Evolutionary conservation across 2,113 vertebrate genomes (phyloP).

Genomic region (Apeltes quadracus): DNA sequence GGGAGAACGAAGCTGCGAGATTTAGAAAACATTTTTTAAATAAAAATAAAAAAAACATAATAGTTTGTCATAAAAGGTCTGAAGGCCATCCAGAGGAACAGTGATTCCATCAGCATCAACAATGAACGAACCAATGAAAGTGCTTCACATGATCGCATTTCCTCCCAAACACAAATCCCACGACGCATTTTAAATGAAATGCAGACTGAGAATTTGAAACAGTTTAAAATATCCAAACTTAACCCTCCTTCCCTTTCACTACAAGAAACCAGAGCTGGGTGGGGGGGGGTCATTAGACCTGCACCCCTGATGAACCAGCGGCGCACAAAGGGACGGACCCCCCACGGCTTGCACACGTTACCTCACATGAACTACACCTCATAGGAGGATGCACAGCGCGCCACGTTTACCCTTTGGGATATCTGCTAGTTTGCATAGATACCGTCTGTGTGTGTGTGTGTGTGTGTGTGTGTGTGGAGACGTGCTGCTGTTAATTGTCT

Average conservation of each 20-base stretch:
- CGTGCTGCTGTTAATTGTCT: background rate
- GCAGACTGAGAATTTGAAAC: background rate
- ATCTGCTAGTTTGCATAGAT: background rate
- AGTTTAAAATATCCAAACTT: constrained; percentile 15
- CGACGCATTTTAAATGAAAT: background rate
- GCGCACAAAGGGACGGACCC: constrained; percentile 47
- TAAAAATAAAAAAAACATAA: no score
- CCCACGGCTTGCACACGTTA: constrained; percentile 17
- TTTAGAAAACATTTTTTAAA: no score
- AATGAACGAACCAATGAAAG: no score
- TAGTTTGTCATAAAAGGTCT: no score
- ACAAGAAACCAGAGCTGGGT: constrained; percentile 56
- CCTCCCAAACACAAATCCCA: no score
- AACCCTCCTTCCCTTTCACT: constrained; percentile 20
- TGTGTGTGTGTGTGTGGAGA: no score
- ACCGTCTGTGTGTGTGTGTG: no score
- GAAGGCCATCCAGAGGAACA: background rate
- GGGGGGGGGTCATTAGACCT: constrained; percentile 23
- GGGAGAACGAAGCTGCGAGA: no score
- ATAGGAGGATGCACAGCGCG: background rate
- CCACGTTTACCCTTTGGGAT: constrained; percentile 10
- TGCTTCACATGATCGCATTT: no score
- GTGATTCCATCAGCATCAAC: background rate
- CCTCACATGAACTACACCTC: background rate
- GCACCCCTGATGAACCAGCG: background rate